Base-by-base conservation (phyloP, 37 sponge, comb jelly and placozoan species). In the Petrosia ficiformis region DNA sequence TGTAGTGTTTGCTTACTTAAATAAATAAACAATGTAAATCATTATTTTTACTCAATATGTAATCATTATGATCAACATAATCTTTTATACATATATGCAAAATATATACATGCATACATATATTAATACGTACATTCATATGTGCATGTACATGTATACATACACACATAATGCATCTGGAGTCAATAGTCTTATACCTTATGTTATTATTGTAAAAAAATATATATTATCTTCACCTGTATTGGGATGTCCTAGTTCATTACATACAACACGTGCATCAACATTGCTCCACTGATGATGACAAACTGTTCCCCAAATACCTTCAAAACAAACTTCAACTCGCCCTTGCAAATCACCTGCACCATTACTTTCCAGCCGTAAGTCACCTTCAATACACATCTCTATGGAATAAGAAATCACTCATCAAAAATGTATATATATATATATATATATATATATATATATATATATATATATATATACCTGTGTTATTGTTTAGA, bases 241-340 rank as follows among this genome's bases (percentile, higher is more conserved):
- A 61, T 61, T n/a, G 22, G 63, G 26, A n/a, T 61, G 63, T 8
- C 26, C 26, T 29, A 61, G n/a, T 29, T 61, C 28, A 26, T 29
- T 11, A n/a, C 63, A 61, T n/a, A 61, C 63, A 26, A 61, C 63
- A 26, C 28, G 63, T n/a, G 63, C 63, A 29, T 61, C 63, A 26
- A 5, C 28, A n/a, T 61, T 11, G 22, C 63, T n/a, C 63, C 63
- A 61, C 26, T 11, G 6, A 5, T 61, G 28, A 29, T 61, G 63
- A 61, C 63, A 61, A 6, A 61, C 63, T 61, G 63, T 61, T 5
- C 63, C 63, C 63, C 63, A 61, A 6, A n/a, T n/a, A 5, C 63
- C 63, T 26, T 61, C 28, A n/a, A 61, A 5, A 29, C 63, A 61
- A 29, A 61, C 63, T n/a, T 61, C 63, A 11, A 61, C 63, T 26